Base-by-base conservation (phyloP, 2,888 invertebrate genomes). In the Syrphus vitripennis region DNA sequence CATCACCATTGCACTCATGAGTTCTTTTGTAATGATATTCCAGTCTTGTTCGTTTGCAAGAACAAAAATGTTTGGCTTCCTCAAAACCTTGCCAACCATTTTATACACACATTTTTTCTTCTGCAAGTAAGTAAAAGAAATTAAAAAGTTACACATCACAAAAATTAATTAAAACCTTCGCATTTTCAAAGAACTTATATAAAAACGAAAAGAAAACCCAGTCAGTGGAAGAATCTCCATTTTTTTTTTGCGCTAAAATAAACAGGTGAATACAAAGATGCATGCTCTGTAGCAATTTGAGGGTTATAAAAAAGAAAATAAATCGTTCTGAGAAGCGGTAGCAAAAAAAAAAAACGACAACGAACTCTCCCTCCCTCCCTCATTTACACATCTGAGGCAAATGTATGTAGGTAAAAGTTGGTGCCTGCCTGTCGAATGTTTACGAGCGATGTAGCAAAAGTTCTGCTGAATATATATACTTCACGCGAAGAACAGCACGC, bases 101-200 rank as follows among this genome's bases (percentile, higher is more conserved):
- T n/a, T n/a, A n/a, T n/a, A n/a, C n/a, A n/a, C n/a, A n/a, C n/a
- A n/a, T 53, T 29, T 16, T 26, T n/a, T 3, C 45, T 6, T 34
- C 34, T 3, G 9, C 34, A 34, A n/a, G n/a, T 34, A 61, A 40
- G 26, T 57, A 48, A 77, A 59, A 59, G 48, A 45, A 72, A 72
- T 77, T 82, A 72, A 72, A 78, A 71, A 78, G 53, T 61, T 72
- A 42, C 67, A 80, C 74, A 50, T 67, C 53, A 59, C 53, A 74
- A 69, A 80, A 80, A 80, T 80, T 74, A 80, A 80, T 80, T 80
- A 74, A 80, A 71, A 78, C 77, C 80, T 69, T 65, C 67, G 59
- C 40, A 75, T 53, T 67, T 70, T 53, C 63, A 63, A 59, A 59
- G 26, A 74, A 34, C n/a, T 21, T 9, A n/a, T n/a, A n/a, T n/a